A percentile compares a stretch with the other conserved stretches of the same genome.
Evolutionary conservation across 2,113 vertebrate species (phyloP).

Genomic region (Cromileptes altivelis): DNA sequence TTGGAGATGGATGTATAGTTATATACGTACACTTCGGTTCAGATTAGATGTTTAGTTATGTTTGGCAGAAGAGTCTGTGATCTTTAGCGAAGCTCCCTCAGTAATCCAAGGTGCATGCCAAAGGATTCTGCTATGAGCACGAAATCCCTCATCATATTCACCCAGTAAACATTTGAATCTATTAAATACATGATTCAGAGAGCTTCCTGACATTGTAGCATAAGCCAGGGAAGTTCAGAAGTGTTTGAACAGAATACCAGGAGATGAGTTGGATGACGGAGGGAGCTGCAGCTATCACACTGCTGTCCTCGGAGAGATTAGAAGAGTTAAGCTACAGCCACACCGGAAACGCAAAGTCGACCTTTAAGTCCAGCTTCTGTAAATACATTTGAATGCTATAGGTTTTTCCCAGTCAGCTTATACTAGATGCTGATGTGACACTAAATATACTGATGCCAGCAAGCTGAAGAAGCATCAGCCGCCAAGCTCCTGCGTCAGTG

Average conservation of each 20-base stretch:
- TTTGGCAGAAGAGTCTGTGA: neutral
- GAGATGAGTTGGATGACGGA: neutral
- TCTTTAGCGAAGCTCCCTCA: neutral
- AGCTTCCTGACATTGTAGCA: neutral
- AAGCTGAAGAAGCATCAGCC: neutral
- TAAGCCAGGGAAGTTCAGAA: neutral
- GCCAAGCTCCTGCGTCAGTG: neutral
- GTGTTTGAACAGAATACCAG: slow-evolving; percentile 14
- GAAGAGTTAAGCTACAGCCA: neutral
- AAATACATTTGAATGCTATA: neutral
- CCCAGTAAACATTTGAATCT: neutral
- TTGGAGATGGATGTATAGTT: neutral
- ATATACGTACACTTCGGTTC: neutral
- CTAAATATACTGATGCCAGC: neutral
- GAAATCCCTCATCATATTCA: neutral
- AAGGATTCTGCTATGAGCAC: neutral
- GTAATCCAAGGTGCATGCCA: neutral
- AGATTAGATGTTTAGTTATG: neutral
- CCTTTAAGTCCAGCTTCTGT: neutral
- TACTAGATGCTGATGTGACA: slow-evolving; percentile 13
- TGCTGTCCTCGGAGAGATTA: slow-evolving; percentile 14
- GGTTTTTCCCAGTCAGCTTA: slow-evolving; percentile 10
- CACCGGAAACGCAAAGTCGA: neutral
- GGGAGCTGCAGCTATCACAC: neutral
- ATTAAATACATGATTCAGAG: neutral